These are phyloP conservation scores for Hyposoter didymator DNA, from an alignment of 2,888 invertebrate genomes.

Conservation along the genomic window DNA sequence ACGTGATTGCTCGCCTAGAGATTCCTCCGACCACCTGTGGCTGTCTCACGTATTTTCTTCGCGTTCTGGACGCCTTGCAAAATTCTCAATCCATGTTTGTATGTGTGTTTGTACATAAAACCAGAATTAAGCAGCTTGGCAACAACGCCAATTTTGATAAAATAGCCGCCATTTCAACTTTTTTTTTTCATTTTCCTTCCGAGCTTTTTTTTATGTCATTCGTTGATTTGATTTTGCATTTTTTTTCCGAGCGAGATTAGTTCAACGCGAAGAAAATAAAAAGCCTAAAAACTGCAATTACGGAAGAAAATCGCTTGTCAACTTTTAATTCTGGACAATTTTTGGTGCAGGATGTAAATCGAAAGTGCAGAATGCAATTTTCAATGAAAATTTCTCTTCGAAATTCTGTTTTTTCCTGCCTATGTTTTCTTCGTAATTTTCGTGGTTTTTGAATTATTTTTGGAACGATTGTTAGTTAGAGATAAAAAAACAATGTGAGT, in stretches of 20 bases:
- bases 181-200: conserved; percentile 5
- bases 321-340: too few species aligned
- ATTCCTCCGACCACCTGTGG: conserved; percentile 50
- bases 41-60: conserved; percentile 29
- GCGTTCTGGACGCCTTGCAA: conserved; percentile 12
- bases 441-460: background rate
- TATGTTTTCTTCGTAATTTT: background rate
- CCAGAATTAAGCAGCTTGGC: conserved; percentile 34
- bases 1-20: conserved; percentile 28
- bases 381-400: background rate
- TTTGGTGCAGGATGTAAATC: background rate
- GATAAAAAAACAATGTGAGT: background rate
- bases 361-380: background rate
- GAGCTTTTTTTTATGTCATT: background rate
- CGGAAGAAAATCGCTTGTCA: too few species aligned
- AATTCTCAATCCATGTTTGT: background rate
- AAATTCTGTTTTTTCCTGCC: too few species aligned
- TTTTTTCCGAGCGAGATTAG: too few species aligned
- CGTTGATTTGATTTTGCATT: background rate
- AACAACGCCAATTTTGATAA: conserved; percentile 55
- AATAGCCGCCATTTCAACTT: background rate
- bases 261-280: too few species aligned
- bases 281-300: too few species aligned
- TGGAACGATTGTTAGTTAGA: background rate
- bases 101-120: background rate